Percentiles rank a stretch among this genome's conserved stretches.
These are phyloP conservation scores for Drosophila bipectinata DNA, from an alignment of 1,140 invertebrate genomes.

Conservation along the genomic window DNA sequence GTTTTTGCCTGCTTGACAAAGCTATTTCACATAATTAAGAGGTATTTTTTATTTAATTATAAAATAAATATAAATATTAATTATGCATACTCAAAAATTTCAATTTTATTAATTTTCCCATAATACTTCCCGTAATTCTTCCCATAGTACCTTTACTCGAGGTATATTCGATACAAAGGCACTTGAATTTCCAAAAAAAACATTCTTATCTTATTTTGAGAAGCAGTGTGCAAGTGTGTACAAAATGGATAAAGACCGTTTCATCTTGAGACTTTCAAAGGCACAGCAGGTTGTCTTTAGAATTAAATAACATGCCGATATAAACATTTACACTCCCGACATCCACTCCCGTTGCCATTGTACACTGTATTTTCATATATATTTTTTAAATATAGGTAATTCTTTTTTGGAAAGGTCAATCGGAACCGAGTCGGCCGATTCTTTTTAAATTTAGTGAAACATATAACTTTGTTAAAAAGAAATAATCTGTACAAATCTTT, in stretches of 20 bases:
- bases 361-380: not conserved
- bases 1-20: too few relatives aligned
- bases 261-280: slow-evolving; percentile 70
- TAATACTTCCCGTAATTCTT: not conserved
- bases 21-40: too few relatives aligned
- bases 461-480: too few relatives aligned
- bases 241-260: slow-evolving; percentile 73
- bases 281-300: slow-evolving; percentile 78
- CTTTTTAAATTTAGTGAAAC: too few relatives aligned
- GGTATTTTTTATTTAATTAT: too few relatives aligned
- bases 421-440: too few relatives aligned
- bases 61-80: too few relatives aligned
- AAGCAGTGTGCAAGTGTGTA: slow-evolving; percentile 30
- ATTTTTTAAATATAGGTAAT: not conserved
- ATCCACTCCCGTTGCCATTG: slow-evolving; percentile 25
- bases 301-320: slow-evolving; percentile 65
- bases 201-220: not conserved
- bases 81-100: too few relatives aligned
- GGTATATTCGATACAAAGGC: slow-evolving; percentile 43
- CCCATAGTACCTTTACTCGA: not conserved
- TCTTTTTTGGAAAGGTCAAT: slow-evolving; percentile 47
- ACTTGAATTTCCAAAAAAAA: slow-evolving; percentile 75
- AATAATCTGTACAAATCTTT: too few relatives aligned
- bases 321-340: slow-evolving; percentile 48
- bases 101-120: too few relatives aligned